Evolutionary conservation across 2,113 vertebrate species (phyloP).

Genomic region (Rhea americana): DNA sequence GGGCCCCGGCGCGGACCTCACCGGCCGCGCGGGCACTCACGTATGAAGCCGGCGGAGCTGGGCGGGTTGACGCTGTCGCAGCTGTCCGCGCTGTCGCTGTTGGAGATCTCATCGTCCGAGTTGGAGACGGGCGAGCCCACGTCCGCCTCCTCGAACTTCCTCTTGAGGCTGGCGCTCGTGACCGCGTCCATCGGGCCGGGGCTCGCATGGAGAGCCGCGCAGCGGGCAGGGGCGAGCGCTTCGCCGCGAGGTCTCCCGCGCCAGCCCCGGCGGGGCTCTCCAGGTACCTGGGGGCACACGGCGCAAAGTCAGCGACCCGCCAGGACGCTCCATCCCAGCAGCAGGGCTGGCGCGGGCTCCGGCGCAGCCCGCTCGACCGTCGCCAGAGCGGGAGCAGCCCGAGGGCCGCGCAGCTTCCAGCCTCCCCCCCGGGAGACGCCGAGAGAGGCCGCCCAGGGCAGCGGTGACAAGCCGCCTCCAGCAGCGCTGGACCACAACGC

Average conservation of each 20-base stretch:
- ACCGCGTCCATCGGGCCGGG: slow-evolving; percentile 86
- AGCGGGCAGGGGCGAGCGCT: neutral
- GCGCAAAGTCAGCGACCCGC: neutral
- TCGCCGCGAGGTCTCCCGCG: neutral
- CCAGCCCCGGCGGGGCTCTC: neutral
- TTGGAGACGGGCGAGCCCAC: slow-evolving; percentile 86
- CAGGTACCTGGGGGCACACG: neutral
- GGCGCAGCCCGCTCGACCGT: neutral
- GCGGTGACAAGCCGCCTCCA: too few relatives aligned
- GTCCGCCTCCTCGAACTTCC: slow-evolving; percentile 91
- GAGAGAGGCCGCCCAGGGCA: neutral
- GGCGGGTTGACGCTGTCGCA: slow-evolving; percentile 95
- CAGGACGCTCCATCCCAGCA: too few relatives aligned
- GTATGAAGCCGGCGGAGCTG: slow-evolving; percentile 82
- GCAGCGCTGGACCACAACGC: neutral
- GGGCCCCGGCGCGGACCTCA: too few relatives aligned
- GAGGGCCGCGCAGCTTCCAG: neutral
- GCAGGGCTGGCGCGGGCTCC: neutral
- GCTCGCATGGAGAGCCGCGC: slow-evolving; percentile 50
- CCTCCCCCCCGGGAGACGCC: neutral
- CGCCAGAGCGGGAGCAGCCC: neutral
- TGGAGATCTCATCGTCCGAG: slow-evolving; percentile 95
- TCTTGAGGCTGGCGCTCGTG: slow-evolving; percentile 83
- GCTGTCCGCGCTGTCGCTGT: slow-evolving; percentile 96
- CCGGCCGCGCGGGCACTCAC: slow-evolving; percentile 75